phyloP scores from a whole-genome alignment of 1,140 invertebrate genomes.

The Bombus superbus region DNA sequence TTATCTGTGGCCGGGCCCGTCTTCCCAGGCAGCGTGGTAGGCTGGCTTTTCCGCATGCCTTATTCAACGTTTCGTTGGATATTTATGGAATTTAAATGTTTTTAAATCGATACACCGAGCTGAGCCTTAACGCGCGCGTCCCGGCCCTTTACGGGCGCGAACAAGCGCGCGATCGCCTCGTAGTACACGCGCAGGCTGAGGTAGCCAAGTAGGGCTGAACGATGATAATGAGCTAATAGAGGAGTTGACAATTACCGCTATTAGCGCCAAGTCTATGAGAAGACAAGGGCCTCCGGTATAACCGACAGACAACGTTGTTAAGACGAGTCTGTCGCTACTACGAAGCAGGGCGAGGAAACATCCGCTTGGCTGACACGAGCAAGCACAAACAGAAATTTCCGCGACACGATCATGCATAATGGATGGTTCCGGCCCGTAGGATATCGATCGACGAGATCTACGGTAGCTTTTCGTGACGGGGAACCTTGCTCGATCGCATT shows the following conservation, averaged over 20 bases:
- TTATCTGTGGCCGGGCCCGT: conserved; percentile 59
- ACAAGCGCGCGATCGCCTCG: conserved; percentile 10
- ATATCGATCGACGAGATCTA: conserved; percentile 36
- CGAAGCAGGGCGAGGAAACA: neutral
- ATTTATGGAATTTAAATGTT: conserved; percentile 75
- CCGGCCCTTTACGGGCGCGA: conserved; percentile 53
- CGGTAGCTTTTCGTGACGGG: neutral
- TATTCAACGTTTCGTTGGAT: conserved; percentile 72
- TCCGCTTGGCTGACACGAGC: conserved; percentile 26
- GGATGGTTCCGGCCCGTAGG: conserved; percentile 7
- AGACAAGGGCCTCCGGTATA: conserved; percentile 43
- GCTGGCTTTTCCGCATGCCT: conserved; percentile 65
- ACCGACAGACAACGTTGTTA: conserved; percentile 53
- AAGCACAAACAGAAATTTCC: conserved; percentile 43
- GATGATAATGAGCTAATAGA: conserved; percentile 64
- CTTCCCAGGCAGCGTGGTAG: conserved; percentile 50
- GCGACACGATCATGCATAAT: conserved; percentile 36
- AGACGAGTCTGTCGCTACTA: conserved; percentile 12
- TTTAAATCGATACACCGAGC: conserved; percentile 71
- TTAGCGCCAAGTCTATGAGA: conserved; percentile 47
- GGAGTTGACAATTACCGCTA: conserved; percentile 64
- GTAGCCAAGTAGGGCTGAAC: neutral
- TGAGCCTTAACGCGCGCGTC: conserved; percentile 56
- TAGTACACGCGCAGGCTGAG: too few species aligned
- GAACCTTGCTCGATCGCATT: neutral